phyloP scores from a whole-genome alignment of 64 coral and sea anemone species.

The Montipora foliosa region DNA sequence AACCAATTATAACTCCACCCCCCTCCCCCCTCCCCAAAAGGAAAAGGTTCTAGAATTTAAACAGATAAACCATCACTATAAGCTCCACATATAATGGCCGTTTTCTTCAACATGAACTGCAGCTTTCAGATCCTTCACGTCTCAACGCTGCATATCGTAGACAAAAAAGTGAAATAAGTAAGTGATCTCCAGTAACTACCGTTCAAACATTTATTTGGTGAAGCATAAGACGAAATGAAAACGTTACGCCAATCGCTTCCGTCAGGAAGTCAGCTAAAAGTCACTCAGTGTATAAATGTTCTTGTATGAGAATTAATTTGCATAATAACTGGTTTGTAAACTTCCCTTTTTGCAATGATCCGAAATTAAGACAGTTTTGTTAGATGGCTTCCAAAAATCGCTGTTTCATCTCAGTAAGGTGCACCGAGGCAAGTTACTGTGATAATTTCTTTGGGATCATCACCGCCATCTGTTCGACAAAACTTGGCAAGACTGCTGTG shows the following conservation, averaged over 20 bases:
- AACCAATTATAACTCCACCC: too few relatives aligned
- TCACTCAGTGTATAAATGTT: not conserved
- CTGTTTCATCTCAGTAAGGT: not conserved
- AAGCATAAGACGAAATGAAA: not conserved
- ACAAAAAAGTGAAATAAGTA: not conserved
- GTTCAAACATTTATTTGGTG: not conserved
- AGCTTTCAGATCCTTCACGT: too few relatives aligned
- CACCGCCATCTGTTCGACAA: too few relatives aligned
- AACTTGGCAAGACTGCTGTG: too few relatives aligned
- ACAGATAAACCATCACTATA: too few relatives aligned
- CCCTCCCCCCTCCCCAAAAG: too few relatives aligned
- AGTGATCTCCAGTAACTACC: not conserved
- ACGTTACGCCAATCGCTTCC: not conserved
- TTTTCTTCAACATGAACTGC: too few relatives aligned
- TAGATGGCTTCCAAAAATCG: not conserved
- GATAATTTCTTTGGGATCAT: not conserved
- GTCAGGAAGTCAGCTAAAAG: not conserved
- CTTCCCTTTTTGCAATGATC: not conserved
- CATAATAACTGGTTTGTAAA: not conserved
- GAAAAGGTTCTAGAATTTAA: too few relatives aligned
- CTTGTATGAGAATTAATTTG: not conserved
- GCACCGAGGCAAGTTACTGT: not conserved
- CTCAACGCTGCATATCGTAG: too few relatives aligned
- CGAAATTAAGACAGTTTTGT: not conserved
- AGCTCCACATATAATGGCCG: too few relatives aligned